Percentiles rank a stretch among this genome's conserved stretches.
Evolutionary conservation across 2,113 vertebrate species (phyloP).

Genomic region (Osmerus mordax): DNA sequence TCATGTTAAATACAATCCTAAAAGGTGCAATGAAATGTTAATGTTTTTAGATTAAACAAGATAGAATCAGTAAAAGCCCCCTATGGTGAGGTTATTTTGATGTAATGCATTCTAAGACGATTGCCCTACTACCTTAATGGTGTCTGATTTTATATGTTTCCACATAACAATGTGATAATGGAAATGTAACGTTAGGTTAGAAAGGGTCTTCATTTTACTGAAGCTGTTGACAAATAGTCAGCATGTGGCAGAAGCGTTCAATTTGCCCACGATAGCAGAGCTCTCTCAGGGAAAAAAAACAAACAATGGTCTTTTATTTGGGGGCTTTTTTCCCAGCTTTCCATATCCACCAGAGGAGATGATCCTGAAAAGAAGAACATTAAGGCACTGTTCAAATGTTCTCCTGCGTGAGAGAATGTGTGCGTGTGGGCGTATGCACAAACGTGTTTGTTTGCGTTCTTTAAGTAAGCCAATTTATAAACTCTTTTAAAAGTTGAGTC

Average conservation of each 20-base stretch:
- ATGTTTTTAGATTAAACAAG: conserved; percentile 39
- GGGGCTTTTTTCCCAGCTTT: conserved; percentile 21
- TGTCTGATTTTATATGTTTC: conserved; percentile 2
- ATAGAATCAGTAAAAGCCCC: conserved; percentile 30
- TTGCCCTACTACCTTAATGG: background rate
- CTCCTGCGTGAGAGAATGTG: background rate
- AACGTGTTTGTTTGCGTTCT: background rate
- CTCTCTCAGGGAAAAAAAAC: conserved; percentile 17
- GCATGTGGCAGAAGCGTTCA: conserved; percentile 17
- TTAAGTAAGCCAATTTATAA: background rate
- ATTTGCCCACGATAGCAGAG: background rate
- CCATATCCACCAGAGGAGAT: conserved; percentile 13
- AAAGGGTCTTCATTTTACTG: conserved; percentile 18
- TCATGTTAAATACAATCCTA: conserved; percentile 30
- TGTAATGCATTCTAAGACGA: conserved; percentile 44
- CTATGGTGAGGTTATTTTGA: conserved; percentile 36
- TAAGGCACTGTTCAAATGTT: conserved; percentile 16
- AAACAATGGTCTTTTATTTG: conserved; percentile 12
- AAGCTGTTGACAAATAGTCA: conserved; percentile 42
- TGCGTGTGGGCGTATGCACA: background rate
- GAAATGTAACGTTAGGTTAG: conserved; percentile 24
- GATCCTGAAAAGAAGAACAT: conserved; percentile 23
- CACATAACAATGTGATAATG: conserved; percentile 24
- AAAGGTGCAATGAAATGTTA: conserved; percentile 42
- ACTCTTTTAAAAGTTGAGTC: background rate